phyloP scores from a whole-genome alignment of 2,888 invertebrate genomes.

The Drosophila yooni region DNA sequence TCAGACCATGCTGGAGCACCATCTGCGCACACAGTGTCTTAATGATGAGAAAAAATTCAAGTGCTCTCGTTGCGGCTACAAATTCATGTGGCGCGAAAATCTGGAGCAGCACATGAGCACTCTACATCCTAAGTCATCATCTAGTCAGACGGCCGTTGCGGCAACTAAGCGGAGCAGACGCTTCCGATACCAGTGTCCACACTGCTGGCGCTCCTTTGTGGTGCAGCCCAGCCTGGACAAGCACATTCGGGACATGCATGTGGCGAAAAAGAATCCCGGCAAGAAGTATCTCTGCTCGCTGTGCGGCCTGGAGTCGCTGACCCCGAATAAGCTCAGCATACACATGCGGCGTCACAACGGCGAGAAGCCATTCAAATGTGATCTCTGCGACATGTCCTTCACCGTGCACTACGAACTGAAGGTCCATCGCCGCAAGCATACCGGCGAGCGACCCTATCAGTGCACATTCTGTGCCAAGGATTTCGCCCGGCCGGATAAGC shows the following conservation, averaged over 20 bases:
- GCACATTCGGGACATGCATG: slow-evolving; percentile 70
- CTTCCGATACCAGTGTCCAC: slow-evolving; percentile 87
- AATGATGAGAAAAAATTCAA: slow-evolving; percentile 77
- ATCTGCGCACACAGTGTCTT: slow-evolving; percentile 85
- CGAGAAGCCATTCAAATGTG: slow-evolving; percentile 88
- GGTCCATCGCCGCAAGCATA: slow-evolving; percentile 87
- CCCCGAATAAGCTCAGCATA: slow-evolving; percentile 87
- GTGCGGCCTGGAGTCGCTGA: slow-evolving; percentile 87
- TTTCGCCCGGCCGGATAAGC: slow-evolving; percentile 87
- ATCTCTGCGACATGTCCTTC: slow-evolving; percentile 88
- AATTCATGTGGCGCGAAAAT: slow-evolving; percentile 84
- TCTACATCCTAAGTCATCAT: slow-evolving; percentile 77
- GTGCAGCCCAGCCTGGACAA: slow-evolving; percentile 71
- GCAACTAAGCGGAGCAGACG: slow-evolving; percentile 85
- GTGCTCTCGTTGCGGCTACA: slow-evolving; percentile 81
- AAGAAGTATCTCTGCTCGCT: slow-evolving; percentile 86
- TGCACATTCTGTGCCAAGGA: slow-evolving; percentile 84
- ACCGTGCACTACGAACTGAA: slow-evolving; percentile 88
- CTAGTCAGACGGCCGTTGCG: slow-evolving; percentile 60
- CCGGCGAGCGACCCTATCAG: slow-evolving; percentile 87
- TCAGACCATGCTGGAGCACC: slow-evolving; percentile 85
- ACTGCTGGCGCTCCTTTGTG: slow-evolving; percentile 86
- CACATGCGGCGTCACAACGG: slow-evolving; percentile 89
- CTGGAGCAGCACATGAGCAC: slow-evolving; percentile 71
- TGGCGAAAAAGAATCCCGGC: slow-evolving; percentile 67